phyloP scores from a whole-genome alignment of 2,888 invertebrate genomes.

The Celastrina argiolus region DNA sequence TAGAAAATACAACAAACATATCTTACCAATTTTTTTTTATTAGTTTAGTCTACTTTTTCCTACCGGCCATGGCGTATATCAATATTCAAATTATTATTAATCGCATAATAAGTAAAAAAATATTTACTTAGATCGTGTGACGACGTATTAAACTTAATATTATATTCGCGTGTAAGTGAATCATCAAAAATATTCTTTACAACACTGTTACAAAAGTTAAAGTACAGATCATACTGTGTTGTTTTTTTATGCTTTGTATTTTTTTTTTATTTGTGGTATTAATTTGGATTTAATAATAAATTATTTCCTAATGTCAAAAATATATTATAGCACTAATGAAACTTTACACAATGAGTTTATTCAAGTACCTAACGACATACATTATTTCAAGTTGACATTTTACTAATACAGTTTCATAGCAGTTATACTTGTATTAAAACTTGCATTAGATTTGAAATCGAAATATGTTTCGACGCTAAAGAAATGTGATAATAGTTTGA shows the following conservation, averaged over 20 bases:
- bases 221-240: neutral
- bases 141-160: conserved; percentile 15
- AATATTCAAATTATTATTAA: conserved; percentile 25
- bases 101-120: conserved; percentile 14
- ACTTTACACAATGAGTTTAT: neutral
- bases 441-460: conserved; percentile 18
- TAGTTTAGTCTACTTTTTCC: conserved; percentile 3
- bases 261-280: neutral
- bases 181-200: conserved; percentile 11
- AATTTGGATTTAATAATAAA: neutral
- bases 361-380: neutral
- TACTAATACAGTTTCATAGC: neutral
- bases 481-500: conserved; percentile 70
- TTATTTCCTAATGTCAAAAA: neutral
- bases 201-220: neutral
- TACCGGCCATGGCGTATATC: conserved; percentile 25
- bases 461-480: conserved; percentile 41
- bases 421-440: neutral
- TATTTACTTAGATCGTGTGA: conserved; percentile 23
- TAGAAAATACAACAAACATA: neutral
- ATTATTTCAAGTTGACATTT: neutral
- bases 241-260: neutral
- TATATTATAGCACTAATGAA: neutral
- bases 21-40: neutral
- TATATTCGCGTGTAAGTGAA: conserved; percentile 15